These are phyloP conservation scores for Haliclona indistincta DNA, from an alignment of 37 sponge, comb jelly and placozoan species.

Conservation along the genomic window DNA sequence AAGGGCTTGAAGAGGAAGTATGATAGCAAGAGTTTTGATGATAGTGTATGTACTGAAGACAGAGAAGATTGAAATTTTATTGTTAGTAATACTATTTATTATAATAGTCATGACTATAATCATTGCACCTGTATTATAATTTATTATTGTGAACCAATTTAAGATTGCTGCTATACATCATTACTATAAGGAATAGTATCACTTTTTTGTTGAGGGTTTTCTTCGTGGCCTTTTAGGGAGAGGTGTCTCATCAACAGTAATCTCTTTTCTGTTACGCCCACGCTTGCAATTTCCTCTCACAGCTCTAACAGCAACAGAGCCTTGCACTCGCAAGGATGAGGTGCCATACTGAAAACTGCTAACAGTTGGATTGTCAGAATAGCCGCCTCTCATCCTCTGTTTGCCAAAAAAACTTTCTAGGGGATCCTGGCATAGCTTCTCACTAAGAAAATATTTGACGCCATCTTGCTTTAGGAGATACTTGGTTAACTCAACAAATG, in stretches of 20 bases:
- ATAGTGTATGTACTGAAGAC: neutral
- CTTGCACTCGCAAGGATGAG: slow-evolving; percentile 19
- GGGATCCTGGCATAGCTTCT: slow-evolving; percentile 14
- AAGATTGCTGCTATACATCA: neutral
- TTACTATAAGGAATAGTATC: neutral
- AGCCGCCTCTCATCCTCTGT: slow-evolving; percentile 26
- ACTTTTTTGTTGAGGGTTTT: no score
- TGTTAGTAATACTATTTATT: neutral
- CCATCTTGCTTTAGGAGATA: slow-evolving; percentile 19
- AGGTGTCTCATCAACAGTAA: slow-evolving; percentile 24
- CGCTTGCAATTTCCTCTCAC: slow-evolving; percentile 28
- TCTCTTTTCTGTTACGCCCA: neutral
- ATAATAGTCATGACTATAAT: neutral
- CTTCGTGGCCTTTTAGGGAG: slow-evolving; percentile 21
- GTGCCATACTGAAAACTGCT: slow-evolving; percentile 18
- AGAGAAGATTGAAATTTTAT: neutral
- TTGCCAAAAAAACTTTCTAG: slow-evolving; percentile 28
- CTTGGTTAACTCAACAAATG: slow-evolving; percentile 2
- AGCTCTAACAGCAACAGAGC: slow-evolving; percentile 22
- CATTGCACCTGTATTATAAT: no score
- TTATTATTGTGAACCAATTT: neutral
- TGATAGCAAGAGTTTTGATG: neutral
- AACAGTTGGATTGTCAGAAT: slow-evolving; percentile 43
- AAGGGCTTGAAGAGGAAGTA: neutral
- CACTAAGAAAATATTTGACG: slow-evolving; percentile 24